These are phyloP conservation scores for Hafferia zeledoni DNA, from an alignment of 2,797 vertebrate species.

Conservation along the genomic window DNA sequence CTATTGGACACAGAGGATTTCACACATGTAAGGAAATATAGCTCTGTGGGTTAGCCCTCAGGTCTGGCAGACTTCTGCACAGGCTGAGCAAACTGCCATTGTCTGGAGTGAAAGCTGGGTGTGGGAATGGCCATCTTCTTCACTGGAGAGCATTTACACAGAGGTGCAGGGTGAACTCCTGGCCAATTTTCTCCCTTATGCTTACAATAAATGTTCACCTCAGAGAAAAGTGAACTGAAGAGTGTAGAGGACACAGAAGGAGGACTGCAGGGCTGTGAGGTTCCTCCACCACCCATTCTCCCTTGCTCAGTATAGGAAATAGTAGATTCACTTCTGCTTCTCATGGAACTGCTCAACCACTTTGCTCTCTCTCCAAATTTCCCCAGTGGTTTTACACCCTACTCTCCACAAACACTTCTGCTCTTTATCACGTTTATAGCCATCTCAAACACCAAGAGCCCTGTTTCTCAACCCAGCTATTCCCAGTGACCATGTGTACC, in stretches of 20 bases:
- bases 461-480: slow-evolving; percentile 47
- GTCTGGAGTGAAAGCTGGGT: background rate
- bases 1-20: background rate
- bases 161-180: background rate
- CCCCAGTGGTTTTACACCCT: background rate
- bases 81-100: background rate
- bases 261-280: background rate
- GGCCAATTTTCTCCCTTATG: background rate
- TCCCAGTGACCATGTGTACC: background rate
- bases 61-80: background rate
- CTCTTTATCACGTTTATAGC: background rate
- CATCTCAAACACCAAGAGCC: background rate
- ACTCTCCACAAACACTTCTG: slow-evolving; percentile 24
- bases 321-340: slow-evolving; percentile 65
- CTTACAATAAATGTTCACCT: background rate
- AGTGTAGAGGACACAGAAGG: background rate
- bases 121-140: background rate
- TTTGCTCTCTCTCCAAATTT: background rate
- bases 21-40: background rate
- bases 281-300: background rate
- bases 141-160: background rate
- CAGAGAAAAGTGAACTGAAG: background rate
- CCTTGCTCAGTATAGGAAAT: slow-evolving; percentile 20
- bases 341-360: background rate
- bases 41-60: background rate